These are phyloP conservation scores for Danio aesculapii DNA, from an alignment of 2,797 vertebrate species.

Conservation along the genomic window DNA sequence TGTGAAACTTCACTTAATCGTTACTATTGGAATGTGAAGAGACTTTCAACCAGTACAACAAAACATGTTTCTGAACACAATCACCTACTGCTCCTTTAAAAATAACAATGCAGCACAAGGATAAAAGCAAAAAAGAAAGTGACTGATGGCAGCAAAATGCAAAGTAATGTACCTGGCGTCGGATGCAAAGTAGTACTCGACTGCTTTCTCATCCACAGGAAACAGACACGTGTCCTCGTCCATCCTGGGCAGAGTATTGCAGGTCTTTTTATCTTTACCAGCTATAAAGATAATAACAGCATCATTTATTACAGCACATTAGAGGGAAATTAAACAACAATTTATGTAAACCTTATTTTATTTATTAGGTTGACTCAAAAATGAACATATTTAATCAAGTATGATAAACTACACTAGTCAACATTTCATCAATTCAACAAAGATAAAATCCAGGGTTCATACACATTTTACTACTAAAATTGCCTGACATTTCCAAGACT, in stretches of 20 bases:
- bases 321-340: too few species aligned
- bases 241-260: slow-evolving; percentile 82
- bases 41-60: too few species aligned
- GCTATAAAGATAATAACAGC: slow-evolving; percentile 58
- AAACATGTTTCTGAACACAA: too few species aligned
- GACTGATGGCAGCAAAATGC: not conserved
- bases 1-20: too few species aligned
- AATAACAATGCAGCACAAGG: not conserved
- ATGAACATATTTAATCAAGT: not conserved
- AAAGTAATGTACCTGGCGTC: slow-evolving; percentile 88
- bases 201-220: slow-evolving; percentile 94
- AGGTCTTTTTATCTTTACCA: slow-evolving; percentile 93
- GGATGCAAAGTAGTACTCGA: slow-evolving; percentile 98
- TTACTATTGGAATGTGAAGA: too few species aligned
- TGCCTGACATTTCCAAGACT: too few species aligned
- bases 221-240: slow-evolving; percentile 96
- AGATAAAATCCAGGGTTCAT: too few species aligned
- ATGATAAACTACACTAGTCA: too few species aligned
- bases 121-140: not conserved
- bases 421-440: too few species aligned
- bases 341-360: not conserved
- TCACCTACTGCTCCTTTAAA: not conserved
- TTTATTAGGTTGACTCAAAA: not conserved
- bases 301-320: not conserved
- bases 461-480: too few species aligned